A percentile compares a stretch with the other conserved stretches of the same genome.
phyloP scores from a whole-genome alignment of 1,140 invertebrate genomes.

The Eriosoma lanigerum region DNA sequence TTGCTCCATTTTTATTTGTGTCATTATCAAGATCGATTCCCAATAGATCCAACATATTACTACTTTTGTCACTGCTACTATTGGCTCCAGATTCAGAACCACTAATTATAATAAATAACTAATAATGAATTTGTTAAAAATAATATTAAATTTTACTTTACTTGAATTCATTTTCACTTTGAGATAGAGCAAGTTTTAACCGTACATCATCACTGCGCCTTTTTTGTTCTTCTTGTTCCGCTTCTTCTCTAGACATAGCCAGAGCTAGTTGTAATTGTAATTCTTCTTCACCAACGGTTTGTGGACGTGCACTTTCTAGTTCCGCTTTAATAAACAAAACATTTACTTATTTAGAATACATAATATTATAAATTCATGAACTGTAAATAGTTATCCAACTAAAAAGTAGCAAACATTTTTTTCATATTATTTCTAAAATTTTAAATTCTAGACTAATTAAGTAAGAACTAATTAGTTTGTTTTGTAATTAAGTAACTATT shows the following conservation, averaged over 20 bases:
- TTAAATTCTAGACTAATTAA: no score
- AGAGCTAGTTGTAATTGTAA: slow-evolving; percentile 95
- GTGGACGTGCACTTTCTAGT: slow-evolving; percentile 88
- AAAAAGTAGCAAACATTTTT: no score
- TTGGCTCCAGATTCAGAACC: slow-evolving; percentile 49
- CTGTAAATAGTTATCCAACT: neutral
- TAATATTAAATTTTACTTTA: slow-evolving; percentile 58
- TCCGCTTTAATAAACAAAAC: slow-evolving; percentile 60
- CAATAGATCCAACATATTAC: slow-evolving; percentile 77
- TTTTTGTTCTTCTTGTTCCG: slow-evolving; percentile 93
- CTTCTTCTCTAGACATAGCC: slow-evolving; percentile 98
- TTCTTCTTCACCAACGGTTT: slow-evolving; percentile 96
- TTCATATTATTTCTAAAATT: neutral
- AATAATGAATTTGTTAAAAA: neutral
- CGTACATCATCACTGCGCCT: slow-evolving; percentile 90
- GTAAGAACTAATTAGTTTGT: no score
- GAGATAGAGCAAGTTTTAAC: slow-evolving; percentile 88
- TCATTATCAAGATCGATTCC: slow-evolving; percentile 71
- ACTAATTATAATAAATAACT: slow-evolving; percentile 41
- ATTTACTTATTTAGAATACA: no score
- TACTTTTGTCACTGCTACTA: slow-evolving; percentile 56
- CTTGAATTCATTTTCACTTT: slow-evolving; percentile 89
- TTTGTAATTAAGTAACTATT: no score
- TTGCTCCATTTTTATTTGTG: slow-evolving; percentile 38
- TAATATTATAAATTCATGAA: slow-evolving; percentile 5